phyloP scores from a whole-genome alignment of 2,113 vertebrate genomes.

The Actenoides lindsayi region DNA sequence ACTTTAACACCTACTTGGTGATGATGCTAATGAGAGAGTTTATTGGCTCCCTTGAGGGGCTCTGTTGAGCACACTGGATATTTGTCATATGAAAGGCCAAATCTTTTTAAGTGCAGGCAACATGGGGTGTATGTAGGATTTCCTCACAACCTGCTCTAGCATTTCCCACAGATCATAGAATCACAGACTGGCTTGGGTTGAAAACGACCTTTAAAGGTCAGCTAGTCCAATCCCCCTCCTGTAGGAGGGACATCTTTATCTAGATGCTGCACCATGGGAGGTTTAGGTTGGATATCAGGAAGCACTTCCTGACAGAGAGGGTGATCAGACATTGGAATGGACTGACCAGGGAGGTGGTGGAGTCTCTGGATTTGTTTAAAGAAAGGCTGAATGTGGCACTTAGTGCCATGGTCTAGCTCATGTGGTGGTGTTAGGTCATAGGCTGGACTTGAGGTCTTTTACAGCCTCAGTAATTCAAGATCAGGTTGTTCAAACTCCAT shows the following conservation, averaged over 20 bases:
- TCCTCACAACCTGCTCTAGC: background rate
- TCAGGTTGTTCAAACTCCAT: background rate
- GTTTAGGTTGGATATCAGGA: too few relatives aligned
- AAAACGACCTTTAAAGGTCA: background rate
- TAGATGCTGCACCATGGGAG: too few relatives aligned
- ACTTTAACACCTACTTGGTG: background rate
- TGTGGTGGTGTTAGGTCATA: too few relatives aligned
- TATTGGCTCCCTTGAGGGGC: background rate
- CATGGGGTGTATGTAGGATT: rapidly evolving
- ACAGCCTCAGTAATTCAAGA: too few relatives aligned
- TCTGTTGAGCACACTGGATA: background rate
- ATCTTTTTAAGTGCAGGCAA: background rate
- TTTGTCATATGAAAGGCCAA: background rate
- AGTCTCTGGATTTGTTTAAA: too few relatives aligned
- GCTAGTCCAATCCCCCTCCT: background rate
- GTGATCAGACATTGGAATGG: too few relatives aligned
- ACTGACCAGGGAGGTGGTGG: too few relatives aligned
- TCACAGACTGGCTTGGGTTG: background rate
- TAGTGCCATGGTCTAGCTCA: too few relatives aligned
- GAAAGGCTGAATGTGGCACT: too few relatives aligned
- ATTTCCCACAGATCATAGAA: background rate
- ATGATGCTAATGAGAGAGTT: background rate
- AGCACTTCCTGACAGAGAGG: too few relatives aligned
- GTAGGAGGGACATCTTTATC: background rate
- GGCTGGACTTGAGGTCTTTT: too few relatives aligned